Base-by-base conservation (phyloP, 2,888 invertebrate species). In the Linyphia triangularis region DNA sequence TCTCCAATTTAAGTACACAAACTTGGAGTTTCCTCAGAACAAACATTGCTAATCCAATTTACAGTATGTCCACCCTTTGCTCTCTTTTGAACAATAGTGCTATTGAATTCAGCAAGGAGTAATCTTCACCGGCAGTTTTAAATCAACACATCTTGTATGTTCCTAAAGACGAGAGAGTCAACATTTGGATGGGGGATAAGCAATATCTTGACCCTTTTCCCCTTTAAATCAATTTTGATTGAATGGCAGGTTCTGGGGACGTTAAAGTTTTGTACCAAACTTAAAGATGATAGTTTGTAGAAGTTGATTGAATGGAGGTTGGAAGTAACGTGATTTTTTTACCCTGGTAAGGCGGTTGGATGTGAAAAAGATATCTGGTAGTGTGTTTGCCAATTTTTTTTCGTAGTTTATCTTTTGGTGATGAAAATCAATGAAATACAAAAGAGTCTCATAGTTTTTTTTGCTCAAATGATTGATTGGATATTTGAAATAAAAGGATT, bases 181-280 rank as follows among this genome's bases (percentile, higher is more conserved):
- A 72, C 43, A 72, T 33, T 67, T 30, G n/a, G n/a, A n/a, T n/a
- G n/a, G n/a, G n/a, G n/a, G n/a, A n/a, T n/a, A n/a, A 51, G 51
- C 9, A n/a, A 51, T 51, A 0, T 6, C 43, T 28, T 51, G 72
- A 28, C 51, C 51, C 2, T 19, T 10, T 30, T 16, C 30, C 28
- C 40, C n/a, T 26, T 51, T 28, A 19, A 57, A 72, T 51, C 72
- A 72, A 51, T 51, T 51, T 24, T 28, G 26, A 28, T 51, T 72
- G 51, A 28, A n/a, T 40, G 10, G 22, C n/a, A 16, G 51, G 22
- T 10, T 30, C n/a, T 67, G 33, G 16, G 33, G 33, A 33, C 33
- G n/a, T n/a, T 28, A 33, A 7, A 69, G 67, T 37, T 30, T 19
- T 30, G 19, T 51, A 1, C 28, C 4, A 33, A 37, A 69, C 33